Conservation (phyloP, 2,888 invertebrate genomes). For the Oasisia sp. region DNA sequence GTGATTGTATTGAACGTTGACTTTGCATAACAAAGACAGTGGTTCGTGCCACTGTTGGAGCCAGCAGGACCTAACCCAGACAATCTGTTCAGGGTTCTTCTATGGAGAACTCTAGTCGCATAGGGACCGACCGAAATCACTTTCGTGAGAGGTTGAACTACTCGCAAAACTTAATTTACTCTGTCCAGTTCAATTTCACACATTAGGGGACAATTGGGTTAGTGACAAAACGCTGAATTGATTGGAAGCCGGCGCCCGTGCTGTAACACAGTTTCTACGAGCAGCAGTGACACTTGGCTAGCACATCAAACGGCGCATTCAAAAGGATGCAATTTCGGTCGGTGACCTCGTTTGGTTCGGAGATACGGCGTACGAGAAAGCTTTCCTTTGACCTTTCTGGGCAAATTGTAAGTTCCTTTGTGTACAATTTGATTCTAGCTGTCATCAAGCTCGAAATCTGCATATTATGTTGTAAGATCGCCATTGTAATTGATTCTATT, state of each 20-base stretch:
- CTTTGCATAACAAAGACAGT: not conserved
- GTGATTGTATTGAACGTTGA: not conserved
- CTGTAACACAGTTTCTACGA: not conserved
- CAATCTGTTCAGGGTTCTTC: not conserved
- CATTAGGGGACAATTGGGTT: not conserved
- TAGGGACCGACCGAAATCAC: not conserved
- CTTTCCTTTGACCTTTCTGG: not conserved
- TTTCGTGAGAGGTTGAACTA: slow-evolving; percentile 13
- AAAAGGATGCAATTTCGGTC: slow-evolving; percentile 8
- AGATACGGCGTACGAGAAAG: not conserved
- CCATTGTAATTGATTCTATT: not conserved
- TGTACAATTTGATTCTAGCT: not conserved
- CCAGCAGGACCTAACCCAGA: not conserved
- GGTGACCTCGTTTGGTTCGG: not conserved
- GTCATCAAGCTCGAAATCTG: not conserved
- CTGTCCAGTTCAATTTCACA: slow-evolving; percentile 17
- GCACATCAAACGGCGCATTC: not conserved
- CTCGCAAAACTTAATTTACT: not conserved
- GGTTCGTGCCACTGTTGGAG: not conserved
- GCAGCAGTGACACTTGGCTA: not conserved
- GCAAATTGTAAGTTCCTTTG: not conserved
- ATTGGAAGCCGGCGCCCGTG: not conserved
- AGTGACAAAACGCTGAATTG: not conserved
- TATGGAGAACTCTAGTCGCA: not conserved
- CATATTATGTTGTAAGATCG: not conserved